phyloP scores from a whole-genome alignment of 1,140 invertebrate species.

The Drosophila subobscura region DNA sequence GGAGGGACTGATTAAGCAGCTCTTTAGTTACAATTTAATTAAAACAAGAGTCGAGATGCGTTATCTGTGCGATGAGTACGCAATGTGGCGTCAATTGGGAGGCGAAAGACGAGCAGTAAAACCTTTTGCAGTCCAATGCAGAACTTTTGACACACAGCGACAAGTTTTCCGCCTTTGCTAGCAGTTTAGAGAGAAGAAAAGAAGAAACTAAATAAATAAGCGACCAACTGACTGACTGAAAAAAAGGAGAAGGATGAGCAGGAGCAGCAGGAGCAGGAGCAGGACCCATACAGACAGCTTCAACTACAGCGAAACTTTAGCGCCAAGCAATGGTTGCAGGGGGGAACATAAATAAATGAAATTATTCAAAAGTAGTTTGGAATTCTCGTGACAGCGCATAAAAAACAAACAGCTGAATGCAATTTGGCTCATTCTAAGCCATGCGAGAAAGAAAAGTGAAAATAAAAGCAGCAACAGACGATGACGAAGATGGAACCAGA shows the following conservation, averaged over 20 bases:
- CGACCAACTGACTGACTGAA: slow-evolving; percentile 63
- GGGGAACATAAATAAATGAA: slow-evolving; percentile 76
- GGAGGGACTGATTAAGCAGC: background rate
- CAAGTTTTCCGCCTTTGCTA: slow-evolving; percentile 53
- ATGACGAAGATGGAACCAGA: slow-evolving; percentile 26
- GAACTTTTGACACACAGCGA: slow-evolving; percentile 69
- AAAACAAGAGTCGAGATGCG: slow-evolving; percentile 32
- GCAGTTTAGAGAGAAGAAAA: slow-evolving; percentile 51
- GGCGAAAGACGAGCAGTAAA: background rate
- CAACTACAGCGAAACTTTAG: slow-evolving; percentile 55
- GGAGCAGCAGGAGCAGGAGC: too few species aligned
- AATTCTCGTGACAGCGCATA: slow-evolving; percentile 75
- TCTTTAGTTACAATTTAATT: slow-evolving; percentile 37
- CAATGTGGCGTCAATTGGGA: slow-evolving; percentile 45
- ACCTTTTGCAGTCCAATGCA: slow-evolving; percentile 10
- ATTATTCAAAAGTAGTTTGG: slow-evolving; percentile 77
- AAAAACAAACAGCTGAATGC: slow-evolving; percentile 78
- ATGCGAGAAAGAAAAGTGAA: slow-evolving; percentile 62
- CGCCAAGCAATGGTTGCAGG: slow-evolving; percentile 25
- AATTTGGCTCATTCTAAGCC: slow-evolving; percentile 67
- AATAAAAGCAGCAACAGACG: slow-evolving; percentile 44
- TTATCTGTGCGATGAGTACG: slow-evolving; percentile 8
- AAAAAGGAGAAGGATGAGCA: slow-evolving; percentile 4
- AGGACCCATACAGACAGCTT: slow-evolving; percentile 12
- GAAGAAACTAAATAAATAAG: slow-evolving; percentile 73